phyloP scores from a whole-genome alignment of 64 coral and sea anemone species.

The Dendronephthya gigantea region DNA sequence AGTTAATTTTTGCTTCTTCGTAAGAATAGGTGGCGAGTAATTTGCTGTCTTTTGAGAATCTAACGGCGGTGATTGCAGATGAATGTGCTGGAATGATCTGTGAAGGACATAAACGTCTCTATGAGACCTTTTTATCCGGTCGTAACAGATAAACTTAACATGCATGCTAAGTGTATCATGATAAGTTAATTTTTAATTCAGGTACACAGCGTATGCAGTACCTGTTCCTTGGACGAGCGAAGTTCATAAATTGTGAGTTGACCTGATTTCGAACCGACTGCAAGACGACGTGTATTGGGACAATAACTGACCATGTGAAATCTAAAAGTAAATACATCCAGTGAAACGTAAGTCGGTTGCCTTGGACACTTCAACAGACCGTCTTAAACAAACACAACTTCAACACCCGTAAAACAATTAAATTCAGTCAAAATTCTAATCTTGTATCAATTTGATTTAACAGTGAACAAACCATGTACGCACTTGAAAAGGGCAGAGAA shows the following conservation, averaged over 20 bases:
- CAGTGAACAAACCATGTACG: not conserved
- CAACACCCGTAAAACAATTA: no score
- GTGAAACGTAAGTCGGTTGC: not conserved
- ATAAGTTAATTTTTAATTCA: not conserved
- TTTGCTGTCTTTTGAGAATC: conserved; percentile 78
- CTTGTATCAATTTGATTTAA: no score
- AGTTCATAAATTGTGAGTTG: conserved; percentile 83
- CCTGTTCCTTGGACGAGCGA: conserved; percentile 79
- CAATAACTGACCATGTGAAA: conserved; percentile 99
- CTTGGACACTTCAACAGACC: no score
- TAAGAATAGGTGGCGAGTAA: conserved; percentile 85
- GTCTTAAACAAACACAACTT: no score
- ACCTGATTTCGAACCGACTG: conserved; percentile 77
- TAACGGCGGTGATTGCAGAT: conserved; percentile 66
- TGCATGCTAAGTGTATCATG: not conserved
- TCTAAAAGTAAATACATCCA: conserved; percentile 14
- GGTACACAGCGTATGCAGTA: not conserved
- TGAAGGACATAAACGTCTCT: no score
- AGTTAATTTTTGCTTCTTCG: conserved; percentile 80
- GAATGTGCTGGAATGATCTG: conserved; percentile 73
- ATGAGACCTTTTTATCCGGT: no score
- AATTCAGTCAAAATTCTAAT: no score
- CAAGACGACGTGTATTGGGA: conserved; percentile 79
- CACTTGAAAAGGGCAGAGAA: conserved; percentile 87
- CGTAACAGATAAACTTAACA: no score